Conservation (phyloP, 2,113 vertebrate genomes). For the Nothoprocta pentlandii region DNA sequence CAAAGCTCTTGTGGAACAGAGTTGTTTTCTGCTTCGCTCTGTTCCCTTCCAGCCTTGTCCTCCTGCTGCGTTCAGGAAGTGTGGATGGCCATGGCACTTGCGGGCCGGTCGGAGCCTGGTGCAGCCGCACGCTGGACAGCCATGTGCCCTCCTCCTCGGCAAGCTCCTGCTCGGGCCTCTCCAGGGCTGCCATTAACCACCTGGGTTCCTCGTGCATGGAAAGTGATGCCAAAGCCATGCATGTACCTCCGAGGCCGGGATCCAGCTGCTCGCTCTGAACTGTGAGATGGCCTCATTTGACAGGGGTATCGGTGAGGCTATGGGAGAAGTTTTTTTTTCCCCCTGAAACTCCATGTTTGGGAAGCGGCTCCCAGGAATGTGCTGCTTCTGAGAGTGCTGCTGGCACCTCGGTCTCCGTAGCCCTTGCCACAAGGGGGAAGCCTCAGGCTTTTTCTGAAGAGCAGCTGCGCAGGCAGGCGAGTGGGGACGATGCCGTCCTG, state of each 20-base stretch:
- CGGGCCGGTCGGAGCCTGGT: too few relatives aligned
- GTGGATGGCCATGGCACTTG: too few relatives aligned
- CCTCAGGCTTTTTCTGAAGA: not conserved
- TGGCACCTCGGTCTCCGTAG: not conserved
- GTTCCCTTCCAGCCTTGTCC: not conserved
- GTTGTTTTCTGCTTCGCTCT: slow-evolving; percentile 37
- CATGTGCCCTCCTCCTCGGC: too few relatives aligned
- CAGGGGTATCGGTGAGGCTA: fast-evolving
- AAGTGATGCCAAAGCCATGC: not conserved
- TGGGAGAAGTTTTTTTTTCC: not conserved
- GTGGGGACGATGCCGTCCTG: not conserved
- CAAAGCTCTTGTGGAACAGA: not conserved
- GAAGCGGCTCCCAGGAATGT: not conserved
- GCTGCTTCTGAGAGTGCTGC: not conserved
- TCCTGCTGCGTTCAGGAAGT: not conserved
- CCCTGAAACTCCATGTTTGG: not conserved
- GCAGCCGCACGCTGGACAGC: too few relatives aligned
- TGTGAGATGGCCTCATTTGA: not conserved
- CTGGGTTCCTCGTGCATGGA: not conserved
- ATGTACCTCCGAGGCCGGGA: not conserved
- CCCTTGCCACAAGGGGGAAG: not conserved
- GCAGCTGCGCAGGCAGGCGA: not conserved
- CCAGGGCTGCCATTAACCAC: not conserved
- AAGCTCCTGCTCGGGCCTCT: too few relatives aligned
- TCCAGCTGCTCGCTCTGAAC: not conserved